These are phyloP conservation scores for Cephalopterus ornatus DNA, from an alignment of 2,113 vertebrate species.

Conservation along the genomic window DNA sequence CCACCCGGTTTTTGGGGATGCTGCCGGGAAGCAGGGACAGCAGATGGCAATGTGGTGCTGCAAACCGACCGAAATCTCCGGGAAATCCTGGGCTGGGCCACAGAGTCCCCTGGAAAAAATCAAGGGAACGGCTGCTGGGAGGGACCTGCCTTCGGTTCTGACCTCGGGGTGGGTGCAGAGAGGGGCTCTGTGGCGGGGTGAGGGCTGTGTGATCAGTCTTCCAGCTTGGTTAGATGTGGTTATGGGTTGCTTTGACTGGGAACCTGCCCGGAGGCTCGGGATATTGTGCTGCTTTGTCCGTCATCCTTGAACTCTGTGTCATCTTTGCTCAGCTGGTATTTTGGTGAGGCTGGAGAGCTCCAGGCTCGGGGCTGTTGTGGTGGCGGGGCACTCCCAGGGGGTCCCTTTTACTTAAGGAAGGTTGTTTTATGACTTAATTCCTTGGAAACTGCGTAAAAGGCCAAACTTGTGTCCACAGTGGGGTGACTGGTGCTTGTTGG, in stretches of 20 bases:
- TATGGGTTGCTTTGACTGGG: no score
- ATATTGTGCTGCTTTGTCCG: rapidly evolving
- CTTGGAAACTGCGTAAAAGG: background rate
- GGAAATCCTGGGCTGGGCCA: background rate
- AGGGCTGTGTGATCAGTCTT: background rate
- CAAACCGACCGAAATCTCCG: background rate
- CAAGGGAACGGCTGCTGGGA: no score
- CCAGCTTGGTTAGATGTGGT: rapidly evolving
- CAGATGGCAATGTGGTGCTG: slow-evolving; percentile 71
- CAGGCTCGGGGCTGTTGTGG: rapidly evolving
- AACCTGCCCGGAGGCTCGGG: no score
- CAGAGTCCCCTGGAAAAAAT: background rate
- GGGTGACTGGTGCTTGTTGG: rapidly evolving
- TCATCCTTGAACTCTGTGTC: rapidly evolving
- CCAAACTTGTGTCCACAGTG: rapidly evolving
- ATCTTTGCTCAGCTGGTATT: rapidly evolving
- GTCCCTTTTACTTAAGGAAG: no score
- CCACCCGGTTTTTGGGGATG: background rate
- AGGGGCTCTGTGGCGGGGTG: no score
- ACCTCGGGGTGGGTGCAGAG: background rate
- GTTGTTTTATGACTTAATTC: rapidly evolving
- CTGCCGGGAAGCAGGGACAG: background rate
- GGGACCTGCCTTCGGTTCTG: background rate
- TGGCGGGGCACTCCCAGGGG: rapidly evolving
- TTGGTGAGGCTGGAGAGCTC: rapidly evolving